Percentiles rank a stretch among this genome's conserved stretches.
Conservation (phyloP, 2,113 vertebrate genomes). For the Coptodon rendalli region DNA sequence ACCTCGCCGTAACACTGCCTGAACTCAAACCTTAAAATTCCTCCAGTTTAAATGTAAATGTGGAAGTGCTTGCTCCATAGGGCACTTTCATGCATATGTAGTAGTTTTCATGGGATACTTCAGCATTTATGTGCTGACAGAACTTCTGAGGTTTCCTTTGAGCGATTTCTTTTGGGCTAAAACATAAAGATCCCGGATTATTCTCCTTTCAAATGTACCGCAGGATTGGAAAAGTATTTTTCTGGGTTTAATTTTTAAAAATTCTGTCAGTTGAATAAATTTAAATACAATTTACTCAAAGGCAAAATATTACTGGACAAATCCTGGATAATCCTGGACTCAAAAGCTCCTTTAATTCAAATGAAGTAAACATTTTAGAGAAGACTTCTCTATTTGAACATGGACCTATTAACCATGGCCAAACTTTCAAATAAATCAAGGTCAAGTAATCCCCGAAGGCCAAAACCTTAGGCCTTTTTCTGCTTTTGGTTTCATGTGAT, state of each 20-base stretch:
- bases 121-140: background rate
- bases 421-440: background rate
- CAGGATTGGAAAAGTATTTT: background rate
- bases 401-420: background rate
- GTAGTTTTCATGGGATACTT: background rate
- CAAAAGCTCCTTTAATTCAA: background rate
- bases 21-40: background rate
- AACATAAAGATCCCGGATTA: background rate
- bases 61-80: background rate
- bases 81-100: constrained; percentile 4
- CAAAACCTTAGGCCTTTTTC: background rate
- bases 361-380: background rate
- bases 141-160: background rate
- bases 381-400: rapidly evolving
- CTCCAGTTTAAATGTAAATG: background rate
- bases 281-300: background rate
- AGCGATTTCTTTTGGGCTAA: background rate
- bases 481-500: background rate
- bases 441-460: background rate
- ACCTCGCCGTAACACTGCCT: background rate
- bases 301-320: background rate
- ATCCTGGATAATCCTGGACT: background rate
- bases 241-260: background rate
- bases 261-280: background rate
- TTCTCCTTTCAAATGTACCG: background rate